phyloP scores from a whole-genome alignment of 2,888 invertebrate genomes.

The Pyrochroa serraticornis region DNA sequence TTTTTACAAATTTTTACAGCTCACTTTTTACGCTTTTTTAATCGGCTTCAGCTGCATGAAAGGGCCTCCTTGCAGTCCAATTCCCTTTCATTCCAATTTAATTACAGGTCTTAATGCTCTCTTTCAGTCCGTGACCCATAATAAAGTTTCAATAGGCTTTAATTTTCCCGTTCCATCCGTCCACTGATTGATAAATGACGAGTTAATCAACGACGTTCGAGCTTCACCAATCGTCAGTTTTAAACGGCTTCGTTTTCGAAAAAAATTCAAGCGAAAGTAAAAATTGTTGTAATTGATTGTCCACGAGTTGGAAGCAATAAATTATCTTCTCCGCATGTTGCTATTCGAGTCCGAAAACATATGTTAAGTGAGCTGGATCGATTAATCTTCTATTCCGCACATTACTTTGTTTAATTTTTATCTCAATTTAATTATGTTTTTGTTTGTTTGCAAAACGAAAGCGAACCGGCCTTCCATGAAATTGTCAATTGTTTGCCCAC shows the following conservation, averaged over 20 bases:
- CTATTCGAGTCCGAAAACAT: conserved; percentile 17
- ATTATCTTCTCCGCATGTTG: conserved; percentile 17
- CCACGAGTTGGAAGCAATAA: conserved; percentile 17
- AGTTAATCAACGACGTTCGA: conserved; percentile 6
- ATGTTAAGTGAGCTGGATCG: conserved; percentile 8
- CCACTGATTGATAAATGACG: background rate
- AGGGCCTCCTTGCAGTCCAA: no score
- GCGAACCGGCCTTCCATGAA: background rate
- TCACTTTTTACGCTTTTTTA: no score
- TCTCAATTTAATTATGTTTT: background rate
- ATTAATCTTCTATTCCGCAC: conserved; percentile 15
- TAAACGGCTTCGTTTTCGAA: background rate
- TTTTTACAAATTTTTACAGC: no score
- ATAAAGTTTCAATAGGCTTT: background rate
- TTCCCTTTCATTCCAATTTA: no score
- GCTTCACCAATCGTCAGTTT: background rate
- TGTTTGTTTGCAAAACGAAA: background rate
- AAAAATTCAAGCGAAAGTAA: conserved; percentile 9
- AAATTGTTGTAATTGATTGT: conserved; percentile 24
- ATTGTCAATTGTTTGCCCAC: conserved; percentile 7
- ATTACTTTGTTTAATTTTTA: background rate
- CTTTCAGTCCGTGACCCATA: no score
- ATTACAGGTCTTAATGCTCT: no score
- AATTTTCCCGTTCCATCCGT: conserved; percentile 4
- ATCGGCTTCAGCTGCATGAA: no score